Base-by-base conservation (phyloP, 1,140 invertebrate species). In the Drosophila pseudoobscura region DNA sequence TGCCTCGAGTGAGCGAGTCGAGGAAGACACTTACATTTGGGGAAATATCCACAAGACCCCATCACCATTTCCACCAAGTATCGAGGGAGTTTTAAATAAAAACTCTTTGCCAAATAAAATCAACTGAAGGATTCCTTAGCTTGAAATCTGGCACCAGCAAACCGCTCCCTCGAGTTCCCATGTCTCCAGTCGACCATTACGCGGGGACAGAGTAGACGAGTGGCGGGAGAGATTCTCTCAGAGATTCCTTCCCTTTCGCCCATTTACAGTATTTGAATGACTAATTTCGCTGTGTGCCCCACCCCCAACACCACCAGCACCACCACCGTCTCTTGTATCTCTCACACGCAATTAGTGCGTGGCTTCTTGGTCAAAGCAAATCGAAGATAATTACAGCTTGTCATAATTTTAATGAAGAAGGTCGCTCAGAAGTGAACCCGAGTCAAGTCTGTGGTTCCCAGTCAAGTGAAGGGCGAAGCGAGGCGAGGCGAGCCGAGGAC, bases 331-430 rank as follows among this genome's bases (percentile, higher is more conserved):
- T 50, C 46, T 62, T 52, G 51, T 54, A 59, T 41, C 64, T 41
- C 64, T 87, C 65, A 62, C 83, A 78, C 84, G 83, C 83, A 88
- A 89, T 88, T 88, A 88, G 75, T 83, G 79, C 80, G 72, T 78
- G 45, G 54, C 54, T 53, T 63, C 63, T 43, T 52, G 80, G 71
- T 71, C 79, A 82, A 82, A 88, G 83, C 78, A 88, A 88, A 88
- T 88, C 83, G 83, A 88, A 89, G 83, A 89, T 88, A 88, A 88
- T 88, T 88, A 88, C 83, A 79, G 83, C 83, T 88, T 88, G 83
- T 88, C 83, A 88, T 88, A 88, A 88, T 88, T 88, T 88, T 89
- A 88, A 88, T 88, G 84, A 88, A 88, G 83, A 88, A 88, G 83
- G 83, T 88, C 83, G 75, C 51, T 47, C 53, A 74, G 61, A 76